A percentile compares a stretch with the other conserved stretches of the same genome.
Conservation (phyloP, 2,113 vertebrate genomes). For the Aspidoscelis tigris region DNA sequence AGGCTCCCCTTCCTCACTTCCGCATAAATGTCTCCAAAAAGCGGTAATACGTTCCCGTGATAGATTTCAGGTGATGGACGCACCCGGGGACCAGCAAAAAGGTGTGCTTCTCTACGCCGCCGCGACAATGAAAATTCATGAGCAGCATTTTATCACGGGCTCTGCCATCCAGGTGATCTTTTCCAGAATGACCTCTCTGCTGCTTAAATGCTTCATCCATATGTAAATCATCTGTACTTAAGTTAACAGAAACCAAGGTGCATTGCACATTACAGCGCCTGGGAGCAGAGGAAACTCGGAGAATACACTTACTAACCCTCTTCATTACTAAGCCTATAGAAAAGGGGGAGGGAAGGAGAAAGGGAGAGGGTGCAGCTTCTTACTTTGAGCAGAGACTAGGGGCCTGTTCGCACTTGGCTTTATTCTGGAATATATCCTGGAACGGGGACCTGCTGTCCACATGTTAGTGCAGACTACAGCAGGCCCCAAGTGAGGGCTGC, state of each 20-base stretch:
- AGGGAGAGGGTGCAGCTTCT: no score
- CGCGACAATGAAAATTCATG: not conserved
- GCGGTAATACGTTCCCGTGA: slow-evolving; percentile 4
- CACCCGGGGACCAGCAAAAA: not conserved
- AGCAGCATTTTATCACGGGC: not conserved
- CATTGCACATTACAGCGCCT: not conserved
- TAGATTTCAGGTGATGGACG: not conserved
- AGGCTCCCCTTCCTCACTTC: no score
- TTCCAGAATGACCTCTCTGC: not conserved
- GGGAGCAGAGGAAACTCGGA: no score
- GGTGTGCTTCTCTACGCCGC: not conserved
- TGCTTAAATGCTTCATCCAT: slow-evolving; percentile 2
- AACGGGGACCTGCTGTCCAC: no score
- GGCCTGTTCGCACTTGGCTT: no score
- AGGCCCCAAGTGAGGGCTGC: no score
- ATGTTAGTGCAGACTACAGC: no score
- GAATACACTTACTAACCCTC: not conserved
- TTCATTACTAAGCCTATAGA: not conserved
- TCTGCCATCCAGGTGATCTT: not conserved
- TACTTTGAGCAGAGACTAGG: no score
- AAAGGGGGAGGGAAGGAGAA: no score
- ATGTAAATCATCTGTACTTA: slow-evolving; percentile 2
- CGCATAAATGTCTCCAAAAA: not conserved
- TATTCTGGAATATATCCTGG: no score
- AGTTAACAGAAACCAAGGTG: not conserved